These are phyloP conservation scores for Ophion slaviceki DNA, from an alignment of 2,888 invertebrate genomes.

Conservation along the genomic window DNA sequence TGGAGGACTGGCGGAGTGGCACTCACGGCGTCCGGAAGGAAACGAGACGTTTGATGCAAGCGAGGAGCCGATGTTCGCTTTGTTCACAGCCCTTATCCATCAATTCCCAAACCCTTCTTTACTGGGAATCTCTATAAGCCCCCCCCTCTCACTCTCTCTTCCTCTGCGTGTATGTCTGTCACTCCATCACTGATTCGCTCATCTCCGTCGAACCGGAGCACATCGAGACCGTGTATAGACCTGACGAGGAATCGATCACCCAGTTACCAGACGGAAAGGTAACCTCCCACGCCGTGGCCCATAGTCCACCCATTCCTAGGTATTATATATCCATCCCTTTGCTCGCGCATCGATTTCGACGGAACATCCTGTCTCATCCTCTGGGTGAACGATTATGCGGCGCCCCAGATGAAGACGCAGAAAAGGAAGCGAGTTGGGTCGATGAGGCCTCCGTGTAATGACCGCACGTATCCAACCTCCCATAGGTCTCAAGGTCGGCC, in stretches of 20 bases:
- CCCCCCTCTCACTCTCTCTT: conserved; percentile 14
- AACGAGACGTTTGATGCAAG: conserved; percentile 34
- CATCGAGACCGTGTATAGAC: conserved; percentile 19
- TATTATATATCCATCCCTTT: conserved; percentile 26
- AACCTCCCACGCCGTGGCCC: conserved; percentile 26
- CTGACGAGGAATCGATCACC: conserved; percentile 56
- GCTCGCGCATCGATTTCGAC: conserved; percentile 42
- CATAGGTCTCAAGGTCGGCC: not conserved
- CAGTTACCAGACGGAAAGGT: conserved; percentile 42
- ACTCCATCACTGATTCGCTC: not conserved
- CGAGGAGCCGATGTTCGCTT: conserved; percentile 4
- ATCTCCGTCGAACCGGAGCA: conserved; percentile 14
- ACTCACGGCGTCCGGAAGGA: conserved; percentile 5
- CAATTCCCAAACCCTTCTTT: conserved; percentile 48
- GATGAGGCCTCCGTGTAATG: not conserved
- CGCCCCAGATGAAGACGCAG: not conserved
- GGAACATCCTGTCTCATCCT: conserved; percentile 19
- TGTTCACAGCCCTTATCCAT: conserved; percentile 30
- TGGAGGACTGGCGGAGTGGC: too few species aligned
- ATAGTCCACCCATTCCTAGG: conserved; percentile 41
- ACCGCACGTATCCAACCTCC: conserved; percentile 13
- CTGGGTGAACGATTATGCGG: conserved; percentile 10
- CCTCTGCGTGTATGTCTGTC: not conserved
- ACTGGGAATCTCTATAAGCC: conserved; percentile 8
- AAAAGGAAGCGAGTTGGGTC: not conserved